A percentile compares a stretch with the other conserved stretches of the same genome.
Evolutionary conservation across 2,113 vertebrate genomes (phyloP).

Genomic region (Zootoca vivipara): DNA sequence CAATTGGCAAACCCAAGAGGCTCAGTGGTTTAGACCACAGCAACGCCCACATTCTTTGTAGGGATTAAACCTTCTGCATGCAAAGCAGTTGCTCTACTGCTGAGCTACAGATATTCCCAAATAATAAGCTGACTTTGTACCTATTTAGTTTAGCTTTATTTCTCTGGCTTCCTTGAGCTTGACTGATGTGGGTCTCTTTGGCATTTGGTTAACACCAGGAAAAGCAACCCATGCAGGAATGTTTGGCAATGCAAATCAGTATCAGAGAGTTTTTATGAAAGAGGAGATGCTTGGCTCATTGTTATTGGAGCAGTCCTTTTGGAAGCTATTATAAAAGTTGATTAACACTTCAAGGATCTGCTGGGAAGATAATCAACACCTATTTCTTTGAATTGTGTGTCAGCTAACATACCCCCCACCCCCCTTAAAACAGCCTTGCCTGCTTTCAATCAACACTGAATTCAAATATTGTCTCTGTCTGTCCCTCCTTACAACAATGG

Average conservation of each 20-base stretch:
- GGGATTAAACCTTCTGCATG: too few relatives aligned
- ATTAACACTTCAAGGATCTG: constrained; percentile 23
- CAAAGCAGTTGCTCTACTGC: too few relatives aligned
- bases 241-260: constrained; percentile 65
- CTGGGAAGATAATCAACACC: constrained; percentile 39
- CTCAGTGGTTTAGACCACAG: too few relatives aligned
- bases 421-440: not conserved
- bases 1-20: too few relatives aligned
- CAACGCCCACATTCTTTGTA: too few relatives aligned
- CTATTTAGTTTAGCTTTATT: not conserved
- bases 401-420: not conserved
- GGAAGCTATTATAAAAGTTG: constrained; percentile 54
- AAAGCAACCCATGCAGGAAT: constrained; percentile 55
- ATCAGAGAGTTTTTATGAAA: constrained; percentile 56
- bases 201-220: constrained; percentile 58
- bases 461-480: not conserved
- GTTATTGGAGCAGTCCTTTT: constrained; percentile 41
- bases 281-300: constrained; percentile 45
- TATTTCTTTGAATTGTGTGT: not conserved
- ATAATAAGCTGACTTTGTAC: not conserved
- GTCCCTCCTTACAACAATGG: not conserved
- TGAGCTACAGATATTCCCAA: too few relatives aligned
- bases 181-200: not conserved
- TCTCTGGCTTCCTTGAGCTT: not conserved
- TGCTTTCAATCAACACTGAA: not conserved